Evolutionary conservation across 2,797 vertebrate genomes (phyloP).

Genomic region (Psittacula derbiana): DNA sequence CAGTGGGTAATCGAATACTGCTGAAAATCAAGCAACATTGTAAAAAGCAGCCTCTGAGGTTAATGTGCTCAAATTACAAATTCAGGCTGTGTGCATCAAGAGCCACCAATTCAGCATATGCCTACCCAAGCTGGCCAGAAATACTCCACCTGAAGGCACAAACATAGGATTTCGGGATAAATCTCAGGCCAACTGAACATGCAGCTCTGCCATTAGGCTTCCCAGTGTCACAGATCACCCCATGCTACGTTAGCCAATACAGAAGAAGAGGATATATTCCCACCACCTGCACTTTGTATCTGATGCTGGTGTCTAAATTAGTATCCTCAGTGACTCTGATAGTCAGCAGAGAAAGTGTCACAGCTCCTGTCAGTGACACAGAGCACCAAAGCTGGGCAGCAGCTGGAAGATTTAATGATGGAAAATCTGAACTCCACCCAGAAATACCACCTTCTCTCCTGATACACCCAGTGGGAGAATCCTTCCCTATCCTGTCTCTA

Average conservation of each 20-base stretch:
- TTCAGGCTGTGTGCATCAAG: neutral
- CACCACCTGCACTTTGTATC: neutral
- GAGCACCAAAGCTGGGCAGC: neutral
- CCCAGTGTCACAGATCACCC: neutral
- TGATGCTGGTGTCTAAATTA: neutral
- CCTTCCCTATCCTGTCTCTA: neutral
- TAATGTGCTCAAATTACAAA: neutral
- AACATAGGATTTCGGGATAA: neutral
- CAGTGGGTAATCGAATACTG: neutral
- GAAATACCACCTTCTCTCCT: neutral
- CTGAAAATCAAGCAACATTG: neutral
- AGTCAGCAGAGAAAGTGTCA: neutral
- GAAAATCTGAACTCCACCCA: neutral
- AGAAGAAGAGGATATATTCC: neutral
- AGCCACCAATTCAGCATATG: neutral
- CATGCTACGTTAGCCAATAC: neutral
- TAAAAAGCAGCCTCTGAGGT: neutral
- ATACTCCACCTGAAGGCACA: accelerated
- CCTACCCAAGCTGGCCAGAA: neutral
- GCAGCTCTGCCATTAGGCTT: neutral
- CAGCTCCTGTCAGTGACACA: neutral
- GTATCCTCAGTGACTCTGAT: neutral
- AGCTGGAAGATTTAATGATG: neutral
- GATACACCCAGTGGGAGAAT: neutral
- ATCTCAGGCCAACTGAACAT: neutral